Evolutionary conservation across 1,140 invertebrate species (phyloP), one percentile per base, ranked within the genome.

Genomic region (Lutraria rhynchaena): DNA sequence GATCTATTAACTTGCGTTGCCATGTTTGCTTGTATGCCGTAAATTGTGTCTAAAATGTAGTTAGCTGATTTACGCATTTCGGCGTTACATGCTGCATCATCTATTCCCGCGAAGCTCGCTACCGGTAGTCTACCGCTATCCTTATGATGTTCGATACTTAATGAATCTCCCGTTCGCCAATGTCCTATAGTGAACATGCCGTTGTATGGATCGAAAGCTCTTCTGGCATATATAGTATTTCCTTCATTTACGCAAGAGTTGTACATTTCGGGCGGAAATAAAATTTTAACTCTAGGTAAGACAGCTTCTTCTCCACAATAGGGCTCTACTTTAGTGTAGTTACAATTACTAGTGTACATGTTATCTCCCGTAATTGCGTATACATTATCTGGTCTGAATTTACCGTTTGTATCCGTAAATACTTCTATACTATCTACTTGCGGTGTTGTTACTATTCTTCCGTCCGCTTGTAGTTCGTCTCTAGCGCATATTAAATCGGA

Each of bases 1-100:
- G 35, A 44, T 22, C 65, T 41, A 49, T 69, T 69, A 24, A 22
- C 15, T 46, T 69, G 33, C 3, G 65, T 69, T 17, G 65, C 65
- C 65, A 69, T 69, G n/a, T 69, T 69, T 24, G 65, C 65, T 49
- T 69, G 65, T 46, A 69, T 27, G 13, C 65, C 65, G 11, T 27
- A 69, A 17, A 69, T 24, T 41, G 65, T 69, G 5, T 41, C 19
- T n/a, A 69, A 27, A 13, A 69, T 44, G 7, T 69, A 17, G 24
- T 69, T 69, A 49, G 24, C 13, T 37, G 33, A 9, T 33, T 63
- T 15, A 17, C 24, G 22, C 19, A 9, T 15, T 13, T 31, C 46
- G 15, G 15, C 29, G 46, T 69, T 69, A 33, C 65, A 69, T 27
- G 65, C 7, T 24, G 4, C 3, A 24, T n/a, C n/a, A n/a, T 22